These are phyloP conservation scores for Tenrec ecaudatus DNA, from an alignment of 2,113 vertebrate genomes.

Conservation along the genomic window DNA sequence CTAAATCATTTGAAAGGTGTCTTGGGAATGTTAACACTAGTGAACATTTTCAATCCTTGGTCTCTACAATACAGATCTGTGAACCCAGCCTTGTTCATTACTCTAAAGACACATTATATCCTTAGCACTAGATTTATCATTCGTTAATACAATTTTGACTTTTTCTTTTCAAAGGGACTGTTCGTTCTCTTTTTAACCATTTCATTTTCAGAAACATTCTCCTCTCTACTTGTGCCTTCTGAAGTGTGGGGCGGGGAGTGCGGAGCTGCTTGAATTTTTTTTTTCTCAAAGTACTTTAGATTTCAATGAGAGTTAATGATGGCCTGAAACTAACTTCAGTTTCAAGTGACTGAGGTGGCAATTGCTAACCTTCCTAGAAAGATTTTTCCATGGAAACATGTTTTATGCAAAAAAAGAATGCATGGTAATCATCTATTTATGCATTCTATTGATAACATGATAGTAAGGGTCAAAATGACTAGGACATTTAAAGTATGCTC, in stretches of 20 bases:
- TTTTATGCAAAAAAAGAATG: conserved; percentile 13
- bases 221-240: neutral
- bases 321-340: conserved; percentile 25
- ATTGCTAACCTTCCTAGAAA: conserved; percentile 25
- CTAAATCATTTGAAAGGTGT: conserved; percentile 18
- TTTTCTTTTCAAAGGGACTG: conserved; percentile 21
- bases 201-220: conserved; percentile 27
- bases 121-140: neutral
- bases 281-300: conserved; percentile 4
- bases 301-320: conserved; percentile 14
- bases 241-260: too few relatives aligned
- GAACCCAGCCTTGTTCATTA: neutral
- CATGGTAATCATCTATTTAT: neutral
- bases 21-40: neutral
- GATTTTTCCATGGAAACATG: conserved; percentile 8
- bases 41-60: conserved; percentile 27
- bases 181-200: conserved; percentile 46
- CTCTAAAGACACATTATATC: conserved; percentile 7
- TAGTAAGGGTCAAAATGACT: conserved; percentile 17
- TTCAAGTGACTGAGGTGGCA: neutral
- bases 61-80: conserved; percentile 17
- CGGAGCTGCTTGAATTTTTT: neutral
- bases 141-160: neutral
- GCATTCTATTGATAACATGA: neutral
- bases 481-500: conserved; percentile 38